Conservation (phyloP, 2,113 vertebrate species). For the Theropithecus gelada region DNA sequence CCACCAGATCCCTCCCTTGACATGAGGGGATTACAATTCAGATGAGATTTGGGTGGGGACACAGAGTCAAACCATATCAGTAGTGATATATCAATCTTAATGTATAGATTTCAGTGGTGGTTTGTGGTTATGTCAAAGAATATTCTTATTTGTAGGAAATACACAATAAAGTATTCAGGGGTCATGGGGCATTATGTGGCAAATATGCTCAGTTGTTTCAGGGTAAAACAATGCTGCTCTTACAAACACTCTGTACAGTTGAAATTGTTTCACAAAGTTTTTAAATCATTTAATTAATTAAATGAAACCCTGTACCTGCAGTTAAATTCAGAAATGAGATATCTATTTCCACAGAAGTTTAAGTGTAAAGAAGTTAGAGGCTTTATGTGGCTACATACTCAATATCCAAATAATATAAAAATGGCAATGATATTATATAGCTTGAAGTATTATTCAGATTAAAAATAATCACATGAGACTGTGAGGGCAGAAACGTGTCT, state of each 20-base stretch:
- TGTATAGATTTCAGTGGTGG: neutral
- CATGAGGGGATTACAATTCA: too few relatives aligned
- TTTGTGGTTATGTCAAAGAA: neutral
- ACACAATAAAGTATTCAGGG: neutral
- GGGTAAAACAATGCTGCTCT: neutral
- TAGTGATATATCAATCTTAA: neutral
- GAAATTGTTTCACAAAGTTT: neutral
- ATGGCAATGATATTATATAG: neutral
- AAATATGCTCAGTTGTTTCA: neutral
- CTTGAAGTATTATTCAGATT: neutral
- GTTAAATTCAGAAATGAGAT: neutral
- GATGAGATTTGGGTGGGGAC: too few relatives aligned
- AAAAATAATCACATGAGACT: neutral
- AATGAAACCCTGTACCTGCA: neutral
- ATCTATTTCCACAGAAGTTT: neutral
- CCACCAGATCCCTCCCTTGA: too few relatives aligned
- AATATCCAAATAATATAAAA: neutral
- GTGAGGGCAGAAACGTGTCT: neutral
- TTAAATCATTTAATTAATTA: neutral
- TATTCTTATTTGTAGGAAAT: neutral
- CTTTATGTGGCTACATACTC: neutral
- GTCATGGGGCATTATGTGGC: neutral
- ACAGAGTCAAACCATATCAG: too few relatives aligned
- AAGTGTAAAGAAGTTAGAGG: neutral
- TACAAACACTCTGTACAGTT: neutral